Percentiles rank a stretch among this genome's conserved stretches.
phyloP scores from a whole-genome alignment of 2,797 vertebrate genomes.

The Myioborus melanocephalus region DNA sequence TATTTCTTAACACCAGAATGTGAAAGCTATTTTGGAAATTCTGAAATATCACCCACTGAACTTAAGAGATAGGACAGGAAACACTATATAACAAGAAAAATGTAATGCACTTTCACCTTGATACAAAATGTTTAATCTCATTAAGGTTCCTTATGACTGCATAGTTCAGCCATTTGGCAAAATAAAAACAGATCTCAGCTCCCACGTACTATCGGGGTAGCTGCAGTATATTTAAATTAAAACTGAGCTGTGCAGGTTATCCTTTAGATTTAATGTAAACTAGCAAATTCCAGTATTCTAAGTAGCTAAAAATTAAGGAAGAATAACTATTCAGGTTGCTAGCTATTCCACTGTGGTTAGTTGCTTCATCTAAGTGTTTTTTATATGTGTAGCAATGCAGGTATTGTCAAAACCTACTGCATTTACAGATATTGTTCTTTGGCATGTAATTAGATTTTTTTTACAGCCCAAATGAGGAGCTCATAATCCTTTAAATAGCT shows the following conservation, averaged over 20 bases:
- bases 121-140: neutral
- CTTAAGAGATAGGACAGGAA: neutral
- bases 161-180: neutral
- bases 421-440: conserved; percentile 63
- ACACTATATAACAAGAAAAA: neutral
- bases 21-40: neutral
- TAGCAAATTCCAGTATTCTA: neutral
- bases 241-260: neutral
- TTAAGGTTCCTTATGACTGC: neutral
- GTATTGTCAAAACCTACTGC: conserved; percentile 27
- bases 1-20: neutral
- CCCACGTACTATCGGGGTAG: neutral
- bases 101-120: neutral
- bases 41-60: neutral
- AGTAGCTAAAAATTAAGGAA: neutral
- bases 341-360: neutral
- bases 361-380: neutral
- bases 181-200: neutral
- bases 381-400: neutral
- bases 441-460: conserved; percentile 71
- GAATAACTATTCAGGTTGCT: neutral
- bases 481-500: conserved; percentile 76
- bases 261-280: neutral
- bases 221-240: neutral
- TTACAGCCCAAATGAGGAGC: conserved; percentile 77